Conservation (phyloP, 2,797 vertebrate genomes). For the Enteromius trimaculatus region DNA sequence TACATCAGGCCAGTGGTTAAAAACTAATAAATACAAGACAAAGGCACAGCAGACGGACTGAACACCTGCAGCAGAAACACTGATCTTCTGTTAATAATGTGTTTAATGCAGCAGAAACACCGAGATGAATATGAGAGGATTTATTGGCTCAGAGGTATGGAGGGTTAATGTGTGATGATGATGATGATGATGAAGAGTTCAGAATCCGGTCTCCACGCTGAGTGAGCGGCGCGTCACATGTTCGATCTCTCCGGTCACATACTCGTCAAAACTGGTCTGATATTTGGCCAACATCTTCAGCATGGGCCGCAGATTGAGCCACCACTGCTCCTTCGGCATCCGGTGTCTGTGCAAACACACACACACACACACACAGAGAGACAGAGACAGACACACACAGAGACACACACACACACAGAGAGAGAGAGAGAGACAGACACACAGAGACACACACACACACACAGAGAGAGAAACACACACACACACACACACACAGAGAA, state of each 20-base stretch:
- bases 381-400: no score
- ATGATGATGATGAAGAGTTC: conserved; percentile 51
- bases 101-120: not conserved
- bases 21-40: conserved; percentile 6
- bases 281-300: conserved; percentile 97
- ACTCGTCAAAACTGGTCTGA: conserved; percentile 91
- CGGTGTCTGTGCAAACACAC: conserved; percentile 80
- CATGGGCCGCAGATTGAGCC: conserved; percentile 88
- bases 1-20: not conserved
- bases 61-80: not conserved
- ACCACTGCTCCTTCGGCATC: conserved; percentile 95
- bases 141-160: not conserved
- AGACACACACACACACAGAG: no score
- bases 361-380: no score
- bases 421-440: no score
- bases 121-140: not conserved
- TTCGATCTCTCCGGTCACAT: conserved; percentile 89
- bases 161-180: not conserved
- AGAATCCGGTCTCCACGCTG: conserved; percentile 93
- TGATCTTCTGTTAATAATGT: not conserved
- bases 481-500: no score
- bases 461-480: no score
- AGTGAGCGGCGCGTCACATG: conserved; percentile 90
- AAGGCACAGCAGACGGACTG: conserved; percentile 16
- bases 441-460: no score